Conservation (phyloP, 2,888 invertebrate species). For the Acanthosoma haemorrhoidale region DNA sequence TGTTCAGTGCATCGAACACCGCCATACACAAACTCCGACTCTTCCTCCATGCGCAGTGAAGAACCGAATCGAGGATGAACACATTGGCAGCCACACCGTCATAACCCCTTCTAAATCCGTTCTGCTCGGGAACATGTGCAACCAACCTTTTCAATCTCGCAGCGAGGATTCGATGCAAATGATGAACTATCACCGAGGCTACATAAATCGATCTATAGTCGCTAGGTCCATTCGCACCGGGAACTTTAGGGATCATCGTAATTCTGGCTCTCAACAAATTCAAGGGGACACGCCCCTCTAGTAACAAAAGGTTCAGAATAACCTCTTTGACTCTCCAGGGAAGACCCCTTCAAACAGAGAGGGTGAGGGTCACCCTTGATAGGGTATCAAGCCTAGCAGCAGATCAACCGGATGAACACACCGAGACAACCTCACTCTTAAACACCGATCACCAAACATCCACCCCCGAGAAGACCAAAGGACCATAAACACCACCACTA, state of each 20-base stretch:
- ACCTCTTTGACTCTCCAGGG: not conserved
- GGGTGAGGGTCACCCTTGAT: too few species aligned
- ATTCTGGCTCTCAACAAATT: not conserved
- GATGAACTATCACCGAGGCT: slow-evolving; percentile 33
- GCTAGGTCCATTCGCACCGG: not conserved
- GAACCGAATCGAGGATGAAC: not conserved
- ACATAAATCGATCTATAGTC: slow-evolving; percentile 32
- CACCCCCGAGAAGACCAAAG: not conserved
- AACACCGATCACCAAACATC: not conserved
- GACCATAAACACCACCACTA: not conserved
- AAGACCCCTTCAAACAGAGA: not conserved
- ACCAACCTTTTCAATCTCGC: slow-evolving; percentile 31
- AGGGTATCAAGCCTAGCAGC: not conserved
- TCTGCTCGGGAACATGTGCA: too few species aligned
- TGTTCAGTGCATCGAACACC: slow-evolving; percentile 40
- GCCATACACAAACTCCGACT: slow-evolving; percentile 46
- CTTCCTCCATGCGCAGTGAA: slow-evolving; percentile 47
- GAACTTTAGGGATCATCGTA: slow-evolving; percentile 8
- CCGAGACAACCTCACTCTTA: not conserved
- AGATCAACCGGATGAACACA: not conserved
- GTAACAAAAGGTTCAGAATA: slow-evolving; percentile 24
- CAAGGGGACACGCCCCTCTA: not conserved
- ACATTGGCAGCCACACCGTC: too few species aligned
- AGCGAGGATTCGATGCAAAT: slow-evolving; percentile 35
- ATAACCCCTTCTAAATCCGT: too few species aligned